A percentile compares a stretch with the other conserved stretches of the same genome.
These are phyloP conservation scores for Andrena fulva DNA, from an alignment of 2,888 invertebrate species.

Conservation along the genomic window DNA sequence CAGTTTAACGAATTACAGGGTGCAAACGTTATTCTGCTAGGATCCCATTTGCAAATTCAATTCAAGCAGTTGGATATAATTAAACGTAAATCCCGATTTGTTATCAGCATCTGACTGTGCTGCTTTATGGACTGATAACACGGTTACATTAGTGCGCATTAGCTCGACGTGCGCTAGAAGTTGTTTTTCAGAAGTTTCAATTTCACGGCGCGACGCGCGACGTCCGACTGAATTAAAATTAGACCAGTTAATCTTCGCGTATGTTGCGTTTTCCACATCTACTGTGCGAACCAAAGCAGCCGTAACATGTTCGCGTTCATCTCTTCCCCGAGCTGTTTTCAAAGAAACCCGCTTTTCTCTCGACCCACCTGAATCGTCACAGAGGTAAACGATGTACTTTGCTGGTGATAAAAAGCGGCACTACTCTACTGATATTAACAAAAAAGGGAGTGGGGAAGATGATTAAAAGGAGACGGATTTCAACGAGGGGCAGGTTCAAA, in stretches of 20 bases:
- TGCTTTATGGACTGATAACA: neutral
- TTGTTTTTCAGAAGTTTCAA: neutral
- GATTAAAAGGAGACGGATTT: slow-evolving; percentile 25
- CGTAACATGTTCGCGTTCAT: neutral
- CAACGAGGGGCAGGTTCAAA: slow-evolving; percentile 25
- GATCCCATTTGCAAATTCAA: slow-evolving; percentile 22
- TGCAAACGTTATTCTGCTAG: slow-evolving; percentile 21
- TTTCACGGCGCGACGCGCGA: neutral
- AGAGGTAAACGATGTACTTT: slow-evolving; percentile 15
- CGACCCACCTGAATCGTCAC: slow-evolving; percentile 8
- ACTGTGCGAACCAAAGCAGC: neutral
- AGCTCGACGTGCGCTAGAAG: neutral
- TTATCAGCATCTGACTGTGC: neutral
- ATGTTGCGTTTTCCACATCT: neutral
- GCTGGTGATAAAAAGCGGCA: slow-evolving; percentile 6
- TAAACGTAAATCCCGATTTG: neutral
- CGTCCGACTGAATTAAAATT: neutral
- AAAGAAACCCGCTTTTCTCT: neutral
- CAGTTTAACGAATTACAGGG: slow-evolving; percentile 23
- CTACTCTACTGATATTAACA: slow-evolving; percentile 17
- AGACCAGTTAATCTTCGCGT: neutral
- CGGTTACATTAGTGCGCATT: neutral
- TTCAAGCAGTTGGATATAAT: neutral
- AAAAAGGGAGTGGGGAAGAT: neutral
- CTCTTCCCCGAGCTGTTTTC: neutral